A percentile compares a stretch with the other conserved stretches of the same genome.
phyloP scores from a whole-genome alignment of 2,113 vertebrate genomes.

The Sorex fumeus region DNA sequence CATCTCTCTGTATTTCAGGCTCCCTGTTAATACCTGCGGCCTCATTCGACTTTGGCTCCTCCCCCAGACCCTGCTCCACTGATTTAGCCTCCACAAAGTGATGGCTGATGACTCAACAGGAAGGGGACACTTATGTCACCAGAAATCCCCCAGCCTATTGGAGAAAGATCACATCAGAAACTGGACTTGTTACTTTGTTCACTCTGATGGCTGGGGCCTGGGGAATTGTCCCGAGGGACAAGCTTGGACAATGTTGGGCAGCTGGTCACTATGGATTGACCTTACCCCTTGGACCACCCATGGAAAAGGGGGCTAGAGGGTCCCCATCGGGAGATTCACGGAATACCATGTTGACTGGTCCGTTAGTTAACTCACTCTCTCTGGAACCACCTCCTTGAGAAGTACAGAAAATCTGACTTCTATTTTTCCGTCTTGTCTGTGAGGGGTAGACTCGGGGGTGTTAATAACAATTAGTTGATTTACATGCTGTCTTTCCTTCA shows the following conservation, averaged over 20 bases:
- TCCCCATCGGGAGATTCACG: slow-evolving; percentile 16
- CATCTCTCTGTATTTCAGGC: slow-evolving; percentile 13
- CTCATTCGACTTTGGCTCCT: background rate
- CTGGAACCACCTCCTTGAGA: slow-evolving; percentile 51
- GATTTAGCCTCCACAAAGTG: background rate
- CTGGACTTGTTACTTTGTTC: background rate
- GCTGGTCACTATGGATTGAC: slow-evolving; percentile 45
- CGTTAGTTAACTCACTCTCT: slow-evolving; percentile 67
- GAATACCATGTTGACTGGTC: slow-evolving; percentile 52
- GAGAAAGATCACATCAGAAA: slow-evolving; percentile 33
- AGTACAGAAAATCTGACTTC: slow-evolving; percentile 51
- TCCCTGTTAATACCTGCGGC: background rate
- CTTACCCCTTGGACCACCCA: background rate
- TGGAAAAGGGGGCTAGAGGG: background rate
- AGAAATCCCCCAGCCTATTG: slow-evolving; percentile 21
- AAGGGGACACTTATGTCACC: background rate
- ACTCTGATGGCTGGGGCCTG: background rate
- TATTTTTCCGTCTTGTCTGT: slow-evolving; percentile 22
- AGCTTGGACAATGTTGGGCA: background rate
- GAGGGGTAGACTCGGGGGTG: slow-evolving; percentile 64
- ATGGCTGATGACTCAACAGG: background rate
- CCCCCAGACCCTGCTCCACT: background rate
- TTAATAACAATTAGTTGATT: slow-evolving; percentile 73
- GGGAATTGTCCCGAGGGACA: slow-evolving; percentile 43
- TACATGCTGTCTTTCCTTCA: slow-evolving; percentile 75